Conservation (phyloP, 2,113 vertebrate genomes). For the Bufo bufo region DNA sequence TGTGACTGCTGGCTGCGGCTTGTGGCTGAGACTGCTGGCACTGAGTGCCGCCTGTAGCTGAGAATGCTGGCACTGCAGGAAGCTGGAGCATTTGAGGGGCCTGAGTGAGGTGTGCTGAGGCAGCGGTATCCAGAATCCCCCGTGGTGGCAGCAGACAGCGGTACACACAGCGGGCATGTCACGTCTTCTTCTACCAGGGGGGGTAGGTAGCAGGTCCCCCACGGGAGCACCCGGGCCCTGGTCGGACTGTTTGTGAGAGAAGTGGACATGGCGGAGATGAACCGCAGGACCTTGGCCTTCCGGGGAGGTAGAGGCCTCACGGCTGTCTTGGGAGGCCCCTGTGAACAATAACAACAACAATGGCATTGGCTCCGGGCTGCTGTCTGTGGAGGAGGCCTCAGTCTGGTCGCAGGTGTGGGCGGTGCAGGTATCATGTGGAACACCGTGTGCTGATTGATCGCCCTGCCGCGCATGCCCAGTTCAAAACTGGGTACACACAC, state of each 20-base stretch:
- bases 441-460: too few species aligned
- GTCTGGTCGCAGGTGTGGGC: constrained; percentile 71
- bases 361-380: constrained; percentile 65
- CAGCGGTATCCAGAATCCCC: constrained; percentile 33
- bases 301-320: constrained; percentile 78
- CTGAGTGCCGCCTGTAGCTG: constrained; percentile 41
- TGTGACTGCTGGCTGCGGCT: too few species aligned
- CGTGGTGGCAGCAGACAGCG: background rate
- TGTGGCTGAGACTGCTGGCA: too few species aligned
- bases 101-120: background rate
- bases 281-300: constrained; percentile 97
- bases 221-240: constrained; percentile 60
- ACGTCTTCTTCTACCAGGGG: constrained; percentile 19
- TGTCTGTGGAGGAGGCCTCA: constrained; percentile 77
- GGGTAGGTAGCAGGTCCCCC: constrained; percentile 59
- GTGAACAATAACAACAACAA: constrained; percentile 79
- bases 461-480: too few species aligned
- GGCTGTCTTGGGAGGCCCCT: constrained; percentile 59
- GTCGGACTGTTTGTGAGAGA: constrained; percentile 51
- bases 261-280: constrained; percentile 88
- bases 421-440: too few species aligned
- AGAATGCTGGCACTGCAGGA: constrained; percentile 16
- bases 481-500: too few species aligned
- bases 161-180: background rate
- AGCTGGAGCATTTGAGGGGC: background rate